Conservation (phyloP, 2,113 vertebrate species). For the Muntiacus reevesi region DNA sequence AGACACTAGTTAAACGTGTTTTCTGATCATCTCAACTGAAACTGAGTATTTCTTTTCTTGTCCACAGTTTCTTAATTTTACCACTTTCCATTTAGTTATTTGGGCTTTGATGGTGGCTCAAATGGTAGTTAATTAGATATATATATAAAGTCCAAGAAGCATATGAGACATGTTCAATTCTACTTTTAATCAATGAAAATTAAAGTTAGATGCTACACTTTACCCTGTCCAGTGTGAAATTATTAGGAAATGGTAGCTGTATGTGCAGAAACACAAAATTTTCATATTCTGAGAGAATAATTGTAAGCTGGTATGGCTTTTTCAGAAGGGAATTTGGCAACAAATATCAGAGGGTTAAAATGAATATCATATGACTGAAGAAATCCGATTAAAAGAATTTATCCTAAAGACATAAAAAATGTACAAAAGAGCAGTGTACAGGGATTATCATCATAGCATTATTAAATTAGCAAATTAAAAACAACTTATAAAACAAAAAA, state of each 20-base stretch:
- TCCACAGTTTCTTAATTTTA: background rate
- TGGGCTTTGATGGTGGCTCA: background rate
- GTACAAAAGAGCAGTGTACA: background rate
- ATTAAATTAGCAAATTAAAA: background rate
- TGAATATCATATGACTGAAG: background rate
- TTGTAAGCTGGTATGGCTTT: background rate
- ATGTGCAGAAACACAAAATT: background rate
- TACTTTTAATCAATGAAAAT: background rate
- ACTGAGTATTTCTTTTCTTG: background rate
- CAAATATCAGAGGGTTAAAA: background rate
- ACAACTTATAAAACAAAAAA: background rate
- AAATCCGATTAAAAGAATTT: background rate
- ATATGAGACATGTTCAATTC: background rate
- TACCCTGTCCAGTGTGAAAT: background rate
- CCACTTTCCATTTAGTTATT: background rate
- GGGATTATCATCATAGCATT: background rate
- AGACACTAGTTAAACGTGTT: background rate
- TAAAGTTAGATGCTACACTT: background rate
- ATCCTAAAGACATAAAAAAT: background rate
- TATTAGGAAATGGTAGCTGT: background rate
- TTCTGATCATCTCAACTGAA: background rate
- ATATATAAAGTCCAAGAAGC: background rate
- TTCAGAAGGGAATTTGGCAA: background rate
- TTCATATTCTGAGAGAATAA: background rate
- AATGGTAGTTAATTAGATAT: background rate